Percentiles rank a stretch among this genome's conserved stretches.
These are phyloP conservation scores for Mesembrinibis cayennensis DNA, from an alignment of 2,113 vertebrate species.

Conservation along the genomic window DNA sequence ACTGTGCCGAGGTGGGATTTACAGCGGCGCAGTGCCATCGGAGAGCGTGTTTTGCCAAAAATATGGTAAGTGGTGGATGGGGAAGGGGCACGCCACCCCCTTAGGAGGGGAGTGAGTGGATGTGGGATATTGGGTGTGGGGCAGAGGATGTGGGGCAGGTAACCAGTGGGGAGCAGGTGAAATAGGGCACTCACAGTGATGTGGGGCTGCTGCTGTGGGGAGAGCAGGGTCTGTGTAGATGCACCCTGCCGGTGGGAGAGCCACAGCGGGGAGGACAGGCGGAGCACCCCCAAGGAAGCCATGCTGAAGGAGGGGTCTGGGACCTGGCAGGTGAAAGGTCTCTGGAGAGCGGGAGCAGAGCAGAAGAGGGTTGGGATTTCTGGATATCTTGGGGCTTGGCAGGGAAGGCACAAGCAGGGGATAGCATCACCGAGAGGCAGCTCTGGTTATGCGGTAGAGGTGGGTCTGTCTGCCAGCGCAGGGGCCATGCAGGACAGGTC, in stretches of 20 bases:
- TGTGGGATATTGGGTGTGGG: neutral
- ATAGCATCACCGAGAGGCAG: neutral
- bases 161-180: neutral
- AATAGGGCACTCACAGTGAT: neutral
- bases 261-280: fast-evolving
- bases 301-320: neutral
- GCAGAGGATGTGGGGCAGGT: neutral
- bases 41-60: neutral
- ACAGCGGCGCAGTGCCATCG: fast-evolving
- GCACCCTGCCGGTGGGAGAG: neutral
- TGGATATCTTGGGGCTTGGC: neutral
- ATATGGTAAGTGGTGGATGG: fast-evolving
- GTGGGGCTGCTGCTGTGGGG: neutral
- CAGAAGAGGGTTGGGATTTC: neutral
- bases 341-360: neutral
- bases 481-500: neutral
- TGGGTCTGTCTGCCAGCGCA: neutral
- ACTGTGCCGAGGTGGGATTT: neutral
- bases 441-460: neutral
- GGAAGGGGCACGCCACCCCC: neutral
- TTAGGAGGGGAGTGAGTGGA: neutral
- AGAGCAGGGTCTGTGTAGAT: neutral
- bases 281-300: neutral
- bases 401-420: neutral
- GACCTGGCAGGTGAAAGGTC: neutral